A percentile compares a stretch with the other conserved stretches of the same genome.
Conservation (phyloP, 2,888 invertebrate genomes). For the Spodoptera exigua region DNA sequence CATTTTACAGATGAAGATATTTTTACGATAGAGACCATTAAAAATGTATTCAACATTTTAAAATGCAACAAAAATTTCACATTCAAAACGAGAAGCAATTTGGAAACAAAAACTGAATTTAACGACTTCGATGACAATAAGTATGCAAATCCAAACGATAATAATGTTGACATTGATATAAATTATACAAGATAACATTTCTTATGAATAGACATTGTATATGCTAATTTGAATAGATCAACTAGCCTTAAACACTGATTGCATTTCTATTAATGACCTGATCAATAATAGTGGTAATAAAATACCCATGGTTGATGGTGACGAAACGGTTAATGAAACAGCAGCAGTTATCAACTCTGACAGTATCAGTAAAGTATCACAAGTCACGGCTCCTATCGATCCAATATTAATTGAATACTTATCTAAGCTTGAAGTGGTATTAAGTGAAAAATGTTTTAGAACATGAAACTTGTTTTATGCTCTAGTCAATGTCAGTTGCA, state of each 20-base stretch:
- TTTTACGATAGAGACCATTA: no score
- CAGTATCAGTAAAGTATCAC: conserved; percentile 53
- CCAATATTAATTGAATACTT: conserved; percentile 63
- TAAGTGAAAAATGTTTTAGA: conserved; percentile 10
- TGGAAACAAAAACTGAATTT: no score
- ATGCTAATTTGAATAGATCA: no score
- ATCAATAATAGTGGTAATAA: conserved; percentile 15
- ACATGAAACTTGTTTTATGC: not conserved
- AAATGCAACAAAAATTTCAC: no score
- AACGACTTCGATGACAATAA: no score
- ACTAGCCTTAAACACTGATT: not conserved
- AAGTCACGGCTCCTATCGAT: conserved; percentile 37
- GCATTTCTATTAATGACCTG: conserved; percentile 3
- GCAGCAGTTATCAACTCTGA: conserved; percentile 55
- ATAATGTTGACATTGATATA: no score
- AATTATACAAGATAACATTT: no score
- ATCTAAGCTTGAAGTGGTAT: conserved; percentile 36
- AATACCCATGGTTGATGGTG: conserved; percentile 28
- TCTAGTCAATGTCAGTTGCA: not conserved
- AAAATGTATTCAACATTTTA: not conserved
- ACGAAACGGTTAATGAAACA: conserved; percentile 36
- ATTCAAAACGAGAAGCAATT: no score
- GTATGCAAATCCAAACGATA: no score
- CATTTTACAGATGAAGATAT: no score
- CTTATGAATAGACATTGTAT: no score